Conservation (phyloP, 2,888 invertebrate genomes). For the Tubulanus polymorphus region DNA sequence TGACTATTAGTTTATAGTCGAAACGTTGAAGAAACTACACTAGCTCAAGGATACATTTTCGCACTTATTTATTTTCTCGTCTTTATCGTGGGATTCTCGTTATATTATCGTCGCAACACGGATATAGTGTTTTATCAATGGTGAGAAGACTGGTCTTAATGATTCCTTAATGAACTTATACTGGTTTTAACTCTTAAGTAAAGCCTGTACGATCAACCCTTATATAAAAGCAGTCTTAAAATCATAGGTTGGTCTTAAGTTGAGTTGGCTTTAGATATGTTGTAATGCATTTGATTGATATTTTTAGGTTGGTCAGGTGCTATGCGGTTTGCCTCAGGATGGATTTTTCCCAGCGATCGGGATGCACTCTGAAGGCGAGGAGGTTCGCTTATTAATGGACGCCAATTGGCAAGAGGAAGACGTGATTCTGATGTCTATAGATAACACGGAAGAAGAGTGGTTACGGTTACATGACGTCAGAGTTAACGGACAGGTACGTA, state of each 20-base stretch:
- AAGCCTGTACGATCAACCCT: too few relatives aligned
- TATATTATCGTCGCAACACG: too few relatives aligned
- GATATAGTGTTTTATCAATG: too few relatives aligned
- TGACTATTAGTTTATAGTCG: too few relatives aligned
- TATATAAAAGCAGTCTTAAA: too few relatives aligned
- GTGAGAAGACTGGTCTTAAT: too few relatives aligned
- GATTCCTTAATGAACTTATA: not conserved
- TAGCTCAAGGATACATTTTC: too few relatives aligned
- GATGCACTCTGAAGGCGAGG: constrained; percentile 54
- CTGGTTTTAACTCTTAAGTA: not conserved
- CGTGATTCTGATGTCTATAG: constrained; percentile 56
- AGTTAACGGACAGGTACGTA: constrained; percentile 56
- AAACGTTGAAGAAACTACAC: too few relatives aligned
- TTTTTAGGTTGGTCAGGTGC: constrained; percentile 39
- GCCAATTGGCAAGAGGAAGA: constrained; percentile 53
- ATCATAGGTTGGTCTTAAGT: too few relatives aligned
- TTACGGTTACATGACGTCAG: constrained; percentile 55
- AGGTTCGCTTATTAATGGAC: constrained; percentile 49
- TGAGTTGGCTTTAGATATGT: too few relatives aligned
- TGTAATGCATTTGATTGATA: not conserved
- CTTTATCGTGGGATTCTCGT: too few relatives aligned
- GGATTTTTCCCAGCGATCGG: constrained; percentile 55
- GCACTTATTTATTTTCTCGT: too few relatives aligned
- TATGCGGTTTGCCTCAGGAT: constrained; percentile 37
- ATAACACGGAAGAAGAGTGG: constrained; percentile 58